A percentile compares a stretch with the other conserved stretches of the same genome.
Conservation (phyloP, 53 echinoderm and acorn worm species). For the Actinopyga echinites region DNA sequence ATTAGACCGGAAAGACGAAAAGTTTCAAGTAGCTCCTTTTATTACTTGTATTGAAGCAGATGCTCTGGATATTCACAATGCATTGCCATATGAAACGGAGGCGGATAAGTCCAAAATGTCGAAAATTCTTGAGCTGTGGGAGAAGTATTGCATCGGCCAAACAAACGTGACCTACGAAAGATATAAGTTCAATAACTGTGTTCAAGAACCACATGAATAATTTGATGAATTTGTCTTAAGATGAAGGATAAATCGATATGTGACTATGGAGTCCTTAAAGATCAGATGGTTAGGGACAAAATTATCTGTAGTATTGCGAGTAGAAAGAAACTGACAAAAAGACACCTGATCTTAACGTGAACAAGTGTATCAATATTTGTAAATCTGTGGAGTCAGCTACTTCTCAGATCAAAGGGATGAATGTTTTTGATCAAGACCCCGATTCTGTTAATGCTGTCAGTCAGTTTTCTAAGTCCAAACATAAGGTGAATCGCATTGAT, state of each 20-base stretch:
- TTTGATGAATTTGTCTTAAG: constrained; percentile 21
- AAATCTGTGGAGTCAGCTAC: not conserved
- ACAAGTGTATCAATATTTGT: constrained; percentile 36
- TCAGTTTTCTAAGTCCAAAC: not conserved
- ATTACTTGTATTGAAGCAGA: constrained; percentile 43
- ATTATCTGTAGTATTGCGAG: constrained; percentile 20
- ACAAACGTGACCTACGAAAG: constrained; percentile 45
- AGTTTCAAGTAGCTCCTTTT: constrained; percentile 44
- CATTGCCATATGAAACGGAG: constrained; percentile 39
- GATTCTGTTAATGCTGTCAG: too few relatives aligned
- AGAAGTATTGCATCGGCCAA: constrained; percentile 21
- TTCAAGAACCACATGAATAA: not conserved
- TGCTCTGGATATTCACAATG: constrained; percentile 49
- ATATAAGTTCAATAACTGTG: constrained; percentile 48
- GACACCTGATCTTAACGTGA: constrained; percentile 18
- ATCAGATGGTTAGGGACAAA: constrained; percentile 39
- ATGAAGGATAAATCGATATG: constrained; percentile 6
- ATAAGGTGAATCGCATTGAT: not conserved
- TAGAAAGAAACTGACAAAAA: not conserved
- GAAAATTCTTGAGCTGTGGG: constrained; percentile 48
- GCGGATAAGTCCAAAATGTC: constrained; percentile 43
- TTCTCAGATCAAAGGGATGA: constrained; percentile 4
- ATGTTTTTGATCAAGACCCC: not conserved
- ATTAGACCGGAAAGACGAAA: constrained; percentile 2
- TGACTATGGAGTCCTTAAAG: constrained; percentile 37